A percentile compares a stretch with the other conserved stretches of the same genome.
Evolutionary conservation across 2,888 invertebrate genomes (phyloP).

Genomic region (Odontothrips loti): DNA sequence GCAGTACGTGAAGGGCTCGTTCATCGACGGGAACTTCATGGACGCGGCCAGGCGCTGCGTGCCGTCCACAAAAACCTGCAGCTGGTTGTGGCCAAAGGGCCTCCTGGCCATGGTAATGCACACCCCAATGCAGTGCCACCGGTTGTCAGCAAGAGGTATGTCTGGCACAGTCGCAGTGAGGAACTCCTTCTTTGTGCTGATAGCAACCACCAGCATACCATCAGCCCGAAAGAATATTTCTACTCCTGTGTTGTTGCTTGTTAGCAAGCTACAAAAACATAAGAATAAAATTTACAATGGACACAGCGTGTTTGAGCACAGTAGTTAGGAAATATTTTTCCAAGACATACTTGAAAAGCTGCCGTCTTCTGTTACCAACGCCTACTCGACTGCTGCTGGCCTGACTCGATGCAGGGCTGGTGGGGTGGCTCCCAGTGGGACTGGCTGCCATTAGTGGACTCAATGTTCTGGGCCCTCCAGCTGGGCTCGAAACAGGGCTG

Average conservation of each 20-base stretch:
- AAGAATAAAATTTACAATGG: neutral
- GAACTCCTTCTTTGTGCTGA: constrained; percentile 56
- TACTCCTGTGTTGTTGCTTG: constrained; percentile 53
- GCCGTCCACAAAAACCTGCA: constrained; percentile 57
- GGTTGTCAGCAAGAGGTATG: constrained; percentile 46
- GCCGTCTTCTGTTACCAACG: neutral
- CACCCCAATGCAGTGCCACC: constrained; percentile 58
- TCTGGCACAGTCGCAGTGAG: constrained; percentile 52
- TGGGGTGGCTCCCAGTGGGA: neutral
- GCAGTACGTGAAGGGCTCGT: constrained; percentile 46
- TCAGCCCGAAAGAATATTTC: constrained; percentile 57
- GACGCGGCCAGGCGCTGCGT: constrained; percentile 52
- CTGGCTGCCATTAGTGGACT: neutral
- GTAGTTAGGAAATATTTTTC: neutral
- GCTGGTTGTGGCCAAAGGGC: constrained; percentile 57
- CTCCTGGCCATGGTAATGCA: constrained; percentile 49
- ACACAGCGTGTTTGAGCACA: neutral
- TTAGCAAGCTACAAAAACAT: constrained; percentile 48
- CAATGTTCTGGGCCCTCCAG: constrained; percentile 5
- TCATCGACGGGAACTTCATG: constrained; percentile 55
- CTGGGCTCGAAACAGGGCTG: constrained; percentile 29
- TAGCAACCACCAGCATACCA: constrained; percentile 54
- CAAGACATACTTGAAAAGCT: neutral
- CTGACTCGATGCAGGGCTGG: neutral
- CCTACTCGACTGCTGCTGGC: neutral